These are phyloP conservation scores for Sepioteuthis lessoniana DNA, from an alignment of 2,888 invertebrate species.

Conservation along the genomic window DNA sequence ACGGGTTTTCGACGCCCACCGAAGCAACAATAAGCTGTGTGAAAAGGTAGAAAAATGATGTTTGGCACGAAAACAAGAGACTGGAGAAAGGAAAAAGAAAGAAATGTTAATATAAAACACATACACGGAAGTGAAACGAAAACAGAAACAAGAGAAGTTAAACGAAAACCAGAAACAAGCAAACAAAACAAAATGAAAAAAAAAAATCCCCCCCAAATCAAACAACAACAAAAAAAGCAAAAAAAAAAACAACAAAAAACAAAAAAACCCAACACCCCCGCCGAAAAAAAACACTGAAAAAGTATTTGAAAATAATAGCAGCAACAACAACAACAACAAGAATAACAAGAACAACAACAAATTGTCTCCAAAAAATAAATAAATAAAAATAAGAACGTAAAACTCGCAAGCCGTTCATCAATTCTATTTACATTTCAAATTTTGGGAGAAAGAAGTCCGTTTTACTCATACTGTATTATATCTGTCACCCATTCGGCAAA, in stretches of 20 bases:
- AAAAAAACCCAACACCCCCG: too few species aligned
- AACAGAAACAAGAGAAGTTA: not conserved
- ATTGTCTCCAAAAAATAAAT: not conserved
- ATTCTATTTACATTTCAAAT: slow-evolving; percentile 23
- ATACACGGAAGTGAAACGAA: not conserved
- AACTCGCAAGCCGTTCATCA: not conserved
- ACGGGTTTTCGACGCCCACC: not conserved
- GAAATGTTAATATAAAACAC: not conserved
- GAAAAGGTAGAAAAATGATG: not conserved
- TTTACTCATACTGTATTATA: not conserved
- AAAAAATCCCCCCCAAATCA: too few species aligned
- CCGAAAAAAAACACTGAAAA: too few species aligned
- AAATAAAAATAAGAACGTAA: not conserved
- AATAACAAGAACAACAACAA: too few species aligned
- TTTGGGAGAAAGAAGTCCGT: not conserved
- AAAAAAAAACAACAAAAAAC: too few species aligned
- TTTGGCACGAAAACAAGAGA: not conserved
- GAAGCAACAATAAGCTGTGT: not conserved
- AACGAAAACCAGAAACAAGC: not conserved
- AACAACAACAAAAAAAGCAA: not conserved
- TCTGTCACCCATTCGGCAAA: not conserved
- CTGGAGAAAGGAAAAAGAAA: not conserved
- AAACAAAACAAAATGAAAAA: not conserved
- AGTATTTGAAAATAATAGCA: too few species aligned
- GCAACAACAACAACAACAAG: too few species aligned